Percentiles rank a stretch among this genome's conserved stretches.
Evolutionary conservation across 2,113 vertebrate genomes (phyloP).

Genomic region (Cygnus buccinator): DNA sequence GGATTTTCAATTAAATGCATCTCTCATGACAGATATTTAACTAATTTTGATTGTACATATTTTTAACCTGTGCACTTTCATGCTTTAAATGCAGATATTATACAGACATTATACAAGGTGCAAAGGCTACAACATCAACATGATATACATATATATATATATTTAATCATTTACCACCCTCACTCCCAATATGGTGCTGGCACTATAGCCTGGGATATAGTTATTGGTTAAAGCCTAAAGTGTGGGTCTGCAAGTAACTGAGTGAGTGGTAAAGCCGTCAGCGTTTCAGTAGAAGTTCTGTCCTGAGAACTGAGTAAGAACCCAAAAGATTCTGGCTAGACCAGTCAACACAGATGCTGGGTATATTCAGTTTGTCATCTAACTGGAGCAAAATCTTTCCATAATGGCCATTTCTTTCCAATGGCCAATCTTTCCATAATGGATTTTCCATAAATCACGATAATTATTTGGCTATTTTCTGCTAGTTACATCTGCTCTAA

Average conservation of each 20-base stretch:
- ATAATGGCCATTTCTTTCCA: neutral
- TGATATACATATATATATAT: neutral
- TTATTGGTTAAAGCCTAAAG: neutral
- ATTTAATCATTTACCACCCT: neutral
- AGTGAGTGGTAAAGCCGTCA: neutral
- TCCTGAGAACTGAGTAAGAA: neutral
- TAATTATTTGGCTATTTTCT: neutral
- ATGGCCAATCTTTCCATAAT: neutral
- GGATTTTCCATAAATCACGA: neutral
- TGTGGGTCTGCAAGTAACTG: neutral
- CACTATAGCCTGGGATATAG: neutral
- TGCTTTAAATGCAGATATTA: neutral
- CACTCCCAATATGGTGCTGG: neutral
- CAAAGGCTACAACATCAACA: neutral
- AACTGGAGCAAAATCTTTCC: neutral
- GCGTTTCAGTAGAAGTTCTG: neutral
- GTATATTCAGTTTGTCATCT: constrained; percentile 5
- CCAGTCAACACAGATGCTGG: neutral
- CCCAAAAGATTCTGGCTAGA: neutral
- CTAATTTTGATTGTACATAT: neutral
- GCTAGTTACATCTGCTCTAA: neutral
- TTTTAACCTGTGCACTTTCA: neutral
- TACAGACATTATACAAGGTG: neutral
- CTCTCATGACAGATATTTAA: neutral
- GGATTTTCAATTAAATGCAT: neutral